Evolutionary conservation across 2,113 vertebrate genomes (phyloP).

Genomic region (Odocoileus hemionus): DNA sequence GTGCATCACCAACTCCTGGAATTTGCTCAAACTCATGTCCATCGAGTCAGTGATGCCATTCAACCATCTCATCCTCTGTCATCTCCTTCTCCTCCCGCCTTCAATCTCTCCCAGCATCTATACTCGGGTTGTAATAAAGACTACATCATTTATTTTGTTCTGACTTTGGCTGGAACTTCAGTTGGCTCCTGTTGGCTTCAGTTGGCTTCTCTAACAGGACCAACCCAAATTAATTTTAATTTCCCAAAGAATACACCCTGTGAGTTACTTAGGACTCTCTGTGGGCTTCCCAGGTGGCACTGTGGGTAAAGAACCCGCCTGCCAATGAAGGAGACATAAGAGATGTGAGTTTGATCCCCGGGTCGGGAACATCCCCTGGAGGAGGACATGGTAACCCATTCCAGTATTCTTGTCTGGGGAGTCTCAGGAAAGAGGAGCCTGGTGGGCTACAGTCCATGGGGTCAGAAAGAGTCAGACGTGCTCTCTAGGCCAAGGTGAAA

Average conservation of each 20-base stretch:
- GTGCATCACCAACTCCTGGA: too few relatives aligned
- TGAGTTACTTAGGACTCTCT: neutral
- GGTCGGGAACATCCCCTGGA: neutral
- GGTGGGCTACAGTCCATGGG: neutral
- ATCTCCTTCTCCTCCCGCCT: neutral
- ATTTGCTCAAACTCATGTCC: too few relatives aligned
- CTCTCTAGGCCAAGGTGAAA: neutral
- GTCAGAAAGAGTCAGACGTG: accelerated
- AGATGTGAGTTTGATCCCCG: neutral
- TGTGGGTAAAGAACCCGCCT: neutral
- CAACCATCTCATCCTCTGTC: neutral
- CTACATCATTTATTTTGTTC: neutral
- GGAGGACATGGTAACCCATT: neutral
- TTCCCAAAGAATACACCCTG: neutral
- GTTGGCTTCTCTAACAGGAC: neutral
- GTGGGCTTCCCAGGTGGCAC: neutral
- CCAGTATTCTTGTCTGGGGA: neutral
- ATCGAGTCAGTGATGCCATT: neutral
- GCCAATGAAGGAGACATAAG: neutral
- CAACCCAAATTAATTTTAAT: too few relatives aligned
- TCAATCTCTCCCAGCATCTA: neutral
- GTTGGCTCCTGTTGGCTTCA: accelerated
- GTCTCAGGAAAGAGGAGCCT: neutral
- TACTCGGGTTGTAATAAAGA: neutral
- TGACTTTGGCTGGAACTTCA: neutral